phyloP scores from a whole-genome alignment of 2,113 vertebrate species.

The Muntiacus muntjak region DNA sequence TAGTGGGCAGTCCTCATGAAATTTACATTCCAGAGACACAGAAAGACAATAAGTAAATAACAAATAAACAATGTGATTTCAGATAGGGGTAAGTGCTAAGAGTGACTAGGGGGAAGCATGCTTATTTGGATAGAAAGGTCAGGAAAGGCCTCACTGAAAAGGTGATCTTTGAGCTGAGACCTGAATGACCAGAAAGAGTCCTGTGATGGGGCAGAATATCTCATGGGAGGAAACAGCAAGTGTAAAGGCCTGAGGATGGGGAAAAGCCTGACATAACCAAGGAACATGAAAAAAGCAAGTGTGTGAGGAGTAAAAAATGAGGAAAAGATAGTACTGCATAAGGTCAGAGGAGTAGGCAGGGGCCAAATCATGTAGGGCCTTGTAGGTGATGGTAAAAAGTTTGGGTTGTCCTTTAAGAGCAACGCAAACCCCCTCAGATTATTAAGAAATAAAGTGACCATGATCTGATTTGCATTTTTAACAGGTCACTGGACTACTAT shows the following conservation, averaged over 20 bases:
- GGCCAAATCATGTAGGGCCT: not conserved
- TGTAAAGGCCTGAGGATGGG: not conserved
- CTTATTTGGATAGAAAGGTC: not conserved
- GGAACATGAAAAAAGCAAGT: not conserved
- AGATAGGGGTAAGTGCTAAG: not conserved
- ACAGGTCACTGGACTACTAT: not conserved
- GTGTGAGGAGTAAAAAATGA: not conserved
- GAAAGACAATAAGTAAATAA: not conserved
- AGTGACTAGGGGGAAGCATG: not conserved
- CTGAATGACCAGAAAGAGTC: not conserved
- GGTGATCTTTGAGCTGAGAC: not conserved
- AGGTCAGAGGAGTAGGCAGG: not conserved
- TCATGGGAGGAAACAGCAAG: not conserved
- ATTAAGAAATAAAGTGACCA: not conserved
- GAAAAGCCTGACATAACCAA: not conserved
- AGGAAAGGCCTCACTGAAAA: not conserved
- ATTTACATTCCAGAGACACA: not conserved
- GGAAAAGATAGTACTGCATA: not conserved
- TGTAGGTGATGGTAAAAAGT: not conserved
- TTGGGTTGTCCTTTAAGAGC: not conserved
- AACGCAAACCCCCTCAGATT: not conserved
- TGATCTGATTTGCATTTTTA: slow-evolving; percentile 32
- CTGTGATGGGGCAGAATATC: not conserved
- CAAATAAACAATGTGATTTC: not conserved
- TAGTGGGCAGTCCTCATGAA: not conserved